Evolutionary conservation across 2,888 invertebrate genomes (phyloP).

Genomic region (Idaea straminata): DNA sequence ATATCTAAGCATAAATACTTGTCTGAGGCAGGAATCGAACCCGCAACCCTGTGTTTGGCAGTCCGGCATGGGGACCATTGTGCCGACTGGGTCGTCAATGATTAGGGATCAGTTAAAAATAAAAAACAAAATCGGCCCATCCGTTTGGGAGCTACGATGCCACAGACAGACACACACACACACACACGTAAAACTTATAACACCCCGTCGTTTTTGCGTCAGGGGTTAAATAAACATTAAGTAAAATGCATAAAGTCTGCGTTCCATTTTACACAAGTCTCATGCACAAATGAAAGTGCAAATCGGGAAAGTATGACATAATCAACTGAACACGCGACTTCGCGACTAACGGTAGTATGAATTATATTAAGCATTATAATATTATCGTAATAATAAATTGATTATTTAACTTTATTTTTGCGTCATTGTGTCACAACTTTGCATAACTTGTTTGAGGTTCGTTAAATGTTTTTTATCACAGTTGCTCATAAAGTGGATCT

Average conservation of each 20-base stretch:
- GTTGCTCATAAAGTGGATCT: no score
- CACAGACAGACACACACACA: no score
- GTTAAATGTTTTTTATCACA: background rate
- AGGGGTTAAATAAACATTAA: background rate
- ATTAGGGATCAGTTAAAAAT: no score
- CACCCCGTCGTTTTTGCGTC: no score
- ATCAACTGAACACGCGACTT: background rate
- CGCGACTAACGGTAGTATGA: slow-evolving; percentile 1
- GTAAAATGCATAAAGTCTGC: background rate
- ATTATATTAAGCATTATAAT: background rate
- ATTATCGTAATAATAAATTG: background rate
- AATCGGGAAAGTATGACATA: slow-evolving; percentile 1
- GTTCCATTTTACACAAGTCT: background rate
- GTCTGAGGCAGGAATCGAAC: no score
- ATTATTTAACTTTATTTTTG: background rate
- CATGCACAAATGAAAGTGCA: background rate
- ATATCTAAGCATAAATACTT: no score
- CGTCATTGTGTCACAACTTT: background rate
- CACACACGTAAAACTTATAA: no score
- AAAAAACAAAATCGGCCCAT: no score
- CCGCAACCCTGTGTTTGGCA: no score
- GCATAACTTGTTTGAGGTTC: background rate
- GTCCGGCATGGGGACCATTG: no score
- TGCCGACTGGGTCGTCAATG: no score
- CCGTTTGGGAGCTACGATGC: no score